Evolutionary conservation across 2,888 invertebrate species (phyloP).

Genomic region (Acrobasis consociella): DNA sequence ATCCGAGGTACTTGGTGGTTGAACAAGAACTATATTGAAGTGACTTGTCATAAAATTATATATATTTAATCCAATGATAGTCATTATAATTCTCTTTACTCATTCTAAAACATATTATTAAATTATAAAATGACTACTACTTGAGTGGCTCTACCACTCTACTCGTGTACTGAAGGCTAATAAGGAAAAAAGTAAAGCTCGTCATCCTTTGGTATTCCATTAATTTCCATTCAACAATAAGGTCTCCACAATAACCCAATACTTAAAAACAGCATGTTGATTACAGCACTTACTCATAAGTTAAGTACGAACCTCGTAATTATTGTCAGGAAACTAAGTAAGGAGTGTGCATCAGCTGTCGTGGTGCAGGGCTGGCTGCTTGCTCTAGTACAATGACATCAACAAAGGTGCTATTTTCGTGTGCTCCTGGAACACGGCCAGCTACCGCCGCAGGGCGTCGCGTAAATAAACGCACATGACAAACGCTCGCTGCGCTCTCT

Average conservation of each 20-base stretch:
- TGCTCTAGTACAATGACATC: conserved; percentile 79
- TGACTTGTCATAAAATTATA: not conserved
- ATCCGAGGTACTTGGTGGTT: not conserved
- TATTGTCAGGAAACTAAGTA: not conserved
- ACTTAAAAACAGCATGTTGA: no score
- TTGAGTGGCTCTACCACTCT: no score
- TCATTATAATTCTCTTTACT: no score
- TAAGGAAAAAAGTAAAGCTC: no score
- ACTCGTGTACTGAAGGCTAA: no score
- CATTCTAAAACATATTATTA: no score
- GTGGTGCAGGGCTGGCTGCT: conserved; percentile 51
- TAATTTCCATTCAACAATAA: no score
- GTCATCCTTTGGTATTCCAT: no score
- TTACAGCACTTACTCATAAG: no score
- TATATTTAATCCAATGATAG: no score
- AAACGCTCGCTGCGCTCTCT: conserved; percentile 57
- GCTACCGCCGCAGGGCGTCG: conserved; percentile 55
- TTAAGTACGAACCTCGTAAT: not conserved
- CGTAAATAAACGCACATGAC: conserved; percentile 76
- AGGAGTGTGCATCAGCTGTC: not conserved
- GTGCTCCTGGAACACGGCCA: conserved; percentile 71
- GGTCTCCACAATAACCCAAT: no score
- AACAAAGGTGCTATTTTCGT: conserved; percentile 76
- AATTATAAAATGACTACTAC: no score
- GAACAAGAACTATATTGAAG: not conserved